Percentiles rank a stretch among this genome's conserved stretches.
phyloP scores from a whole-genome alignment of 2,888 invertebrate genomes.

The Andrena chrysosceles region DNA sequence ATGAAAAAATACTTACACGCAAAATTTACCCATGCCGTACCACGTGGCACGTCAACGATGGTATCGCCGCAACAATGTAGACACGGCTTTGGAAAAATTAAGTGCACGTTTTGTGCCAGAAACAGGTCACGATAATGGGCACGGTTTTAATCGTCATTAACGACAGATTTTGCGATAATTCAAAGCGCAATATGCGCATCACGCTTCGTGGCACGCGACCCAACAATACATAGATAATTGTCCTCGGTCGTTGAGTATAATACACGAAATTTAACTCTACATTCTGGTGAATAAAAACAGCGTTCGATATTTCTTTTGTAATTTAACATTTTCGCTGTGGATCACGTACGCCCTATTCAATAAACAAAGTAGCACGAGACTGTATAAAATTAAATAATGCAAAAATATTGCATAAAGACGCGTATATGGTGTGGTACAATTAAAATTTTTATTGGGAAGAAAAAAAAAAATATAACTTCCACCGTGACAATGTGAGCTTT shows the following conservation, averaged over 20 bases:
- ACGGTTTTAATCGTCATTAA: slow-evolving; percentile 38
- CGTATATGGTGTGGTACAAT: background rate
- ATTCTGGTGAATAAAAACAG: background rate
- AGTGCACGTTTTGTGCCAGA: background rate
- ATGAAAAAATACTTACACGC: background rate
- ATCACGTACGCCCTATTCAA: background rate
- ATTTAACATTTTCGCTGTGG: background rate
- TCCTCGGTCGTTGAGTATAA: background rate
- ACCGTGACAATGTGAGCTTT: slow-evolving; percentile 73
- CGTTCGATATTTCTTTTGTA: background rate
- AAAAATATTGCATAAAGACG: background rate
- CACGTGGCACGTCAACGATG: slow-evolving; percentile 1
- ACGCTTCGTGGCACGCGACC: background rate
- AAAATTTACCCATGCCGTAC: background rate
- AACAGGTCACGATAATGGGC: slow-evolving; percentile 25
- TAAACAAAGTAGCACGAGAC: background rate
- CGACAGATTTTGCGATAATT: slow-evolving; percentile 33
- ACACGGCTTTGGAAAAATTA: background rate
- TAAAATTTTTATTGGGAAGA: background rate
- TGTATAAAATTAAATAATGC: background rate
- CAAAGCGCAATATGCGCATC: background rate
- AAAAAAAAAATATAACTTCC: slow-evolving; percentile 66
- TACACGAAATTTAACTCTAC: background rate
- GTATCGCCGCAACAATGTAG: background rate
- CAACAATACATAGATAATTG: slow-evolving; percentile 11